Conservation (phyloP, 2,888 invertebrate genomes). For the Cephus nigrinus region DNA sequence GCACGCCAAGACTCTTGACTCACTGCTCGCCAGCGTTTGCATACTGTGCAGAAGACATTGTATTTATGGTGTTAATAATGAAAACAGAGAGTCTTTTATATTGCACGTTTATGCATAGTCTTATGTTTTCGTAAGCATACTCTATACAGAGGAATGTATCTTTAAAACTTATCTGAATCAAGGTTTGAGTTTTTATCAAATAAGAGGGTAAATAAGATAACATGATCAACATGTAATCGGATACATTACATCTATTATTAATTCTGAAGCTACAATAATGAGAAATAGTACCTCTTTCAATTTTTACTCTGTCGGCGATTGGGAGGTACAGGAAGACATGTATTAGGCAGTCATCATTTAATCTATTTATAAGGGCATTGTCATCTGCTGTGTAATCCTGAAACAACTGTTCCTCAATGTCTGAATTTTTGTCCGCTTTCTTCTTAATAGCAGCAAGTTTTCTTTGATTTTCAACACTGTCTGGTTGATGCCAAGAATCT, state of each 20-base stretch:
- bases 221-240: not conserved
- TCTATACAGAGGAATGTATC: not conserved
- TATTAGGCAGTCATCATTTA: conserved; percentile 71
- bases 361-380: conserved; percentile 62
- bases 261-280: not conserved
- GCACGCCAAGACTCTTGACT: conserved; percentile 68
- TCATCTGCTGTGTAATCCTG: conserved; percentile 31
- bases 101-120: not conserved
- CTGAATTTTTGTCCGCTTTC: conserved; percentile 39
- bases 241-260: not conserved
- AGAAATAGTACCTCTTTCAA: conserved; percentile 66
- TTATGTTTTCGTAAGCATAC: not conserved
- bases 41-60: conserved; percentile 57
- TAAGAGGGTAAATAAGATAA: too few species aligned
- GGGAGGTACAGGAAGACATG: conserved; percentile 69
- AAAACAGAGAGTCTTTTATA: not conserved
- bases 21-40: conserved; percentile 70
- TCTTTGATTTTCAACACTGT: conserved; percentile 53
- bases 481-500: conserved; percentile 75
- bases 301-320: conserved; percentile 68
- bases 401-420: conserved; percentile 31
- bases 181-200: too few species aligned
- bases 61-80: not conserved
- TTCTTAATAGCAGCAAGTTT: conserved; percentile 31
- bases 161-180: not conserved